Conservation (phyloP, 1,140 invertebrate species). For the Drosophila tsacasi region DNA sequence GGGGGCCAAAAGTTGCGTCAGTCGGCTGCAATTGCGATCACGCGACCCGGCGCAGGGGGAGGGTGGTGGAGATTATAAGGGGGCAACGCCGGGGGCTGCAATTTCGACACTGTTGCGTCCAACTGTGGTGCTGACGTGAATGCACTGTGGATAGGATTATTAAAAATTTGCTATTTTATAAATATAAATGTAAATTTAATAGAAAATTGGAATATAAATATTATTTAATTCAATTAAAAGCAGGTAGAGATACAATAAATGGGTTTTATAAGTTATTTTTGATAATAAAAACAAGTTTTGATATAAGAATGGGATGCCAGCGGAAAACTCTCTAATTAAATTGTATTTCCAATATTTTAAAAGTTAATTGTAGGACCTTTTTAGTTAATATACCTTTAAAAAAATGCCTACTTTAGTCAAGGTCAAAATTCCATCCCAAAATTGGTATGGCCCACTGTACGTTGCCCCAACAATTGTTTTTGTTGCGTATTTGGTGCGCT, state of each 20-base stretch:
- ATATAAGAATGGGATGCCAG: not conserved
- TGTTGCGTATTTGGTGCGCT: slow-evolving; percentile 54
- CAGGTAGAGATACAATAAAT: too few relatives aligned
- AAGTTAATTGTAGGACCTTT: not conserved
- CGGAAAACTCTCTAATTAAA: too few relatives aligned
- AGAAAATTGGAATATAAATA: not conserved
- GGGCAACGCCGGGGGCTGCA: slow-evolving; percentile 31
- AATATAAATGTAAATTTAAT: not conserved
- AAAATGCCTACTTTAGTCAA: not conserved
- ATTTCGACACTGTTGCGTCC: slow-evolving; percentile 75
- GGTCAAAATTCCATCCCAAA: slow-evolving; percentile 7
- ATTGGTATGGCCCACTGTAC: slow-evolving; percentile 31
- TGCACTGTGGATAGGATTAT: slow-evolving; percentile 21
- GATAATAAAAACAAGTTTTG: not conserved
- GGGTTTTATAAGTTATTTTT: too few relatives aligned
- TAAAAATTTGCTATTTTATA: not conserved
- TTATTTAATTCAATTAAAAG: not conserved
- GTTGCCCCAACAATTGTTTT: slow-evolving; percentile 28
- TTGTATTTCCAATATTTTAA: not conserved
- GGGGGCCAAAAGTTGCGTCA: slow-evolving; percentile 57
- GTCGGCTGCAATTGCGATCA: slow-evolving; percentile 56
- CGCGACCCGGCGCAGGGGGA: slow-evolving; percentile 16
- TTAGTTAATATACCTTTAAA: not conserved
- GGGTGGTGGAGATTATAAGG: slow-evolving; percentile 1
- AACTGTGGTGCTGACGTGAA: slow-evolving; percentile 38